Conservation (phyloP, 2,113 vertebrate genomes). For the Alouatta palliata region DNA sequence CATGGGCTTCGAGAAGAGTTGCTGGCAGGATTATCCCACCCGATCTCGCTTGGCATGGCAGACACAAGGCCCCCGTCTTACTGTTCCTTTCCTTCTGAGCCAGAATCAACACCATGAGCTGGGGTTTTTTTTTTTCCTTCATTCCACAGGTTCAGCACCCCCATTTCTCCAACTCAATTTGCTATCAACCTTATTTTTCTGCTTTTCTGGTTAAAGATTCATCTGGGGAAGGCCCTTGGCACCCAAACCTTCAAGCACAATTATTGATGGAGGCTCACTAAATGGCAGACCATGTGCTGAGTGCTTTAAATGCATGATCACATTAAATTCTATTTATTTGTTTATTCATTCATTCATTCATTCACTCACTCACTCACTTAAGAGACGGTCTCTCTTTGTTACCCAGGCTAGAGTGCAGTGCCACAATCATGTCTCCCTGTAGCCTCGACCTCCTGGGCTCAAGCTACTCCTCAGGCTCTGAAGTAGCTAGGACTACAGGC, state of each 20-base stretch:
- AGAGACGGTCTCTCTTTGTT: no score
- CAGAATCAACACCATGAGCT: not conserved
- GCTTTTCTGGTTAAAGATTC: not conserved
- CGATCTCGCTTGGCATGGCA: not conserved
- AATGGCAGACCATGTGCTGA: not conserved
- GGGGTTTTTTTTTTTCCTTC: not conserved
- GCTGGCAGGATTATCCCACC: not conserved
- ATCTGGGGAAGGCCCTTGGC: not conserved
- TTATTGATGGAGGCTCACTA: not conserved
- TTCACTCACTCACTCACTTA: no score
- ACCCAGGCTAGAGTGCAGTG: no score
- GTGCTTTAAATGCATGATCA: not conserved
- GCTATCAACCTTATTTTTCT: not conserved
- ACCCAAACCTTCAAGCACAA: no score
- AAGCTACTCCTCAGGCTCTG: no score
- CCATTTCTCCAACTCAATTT: not conserved
- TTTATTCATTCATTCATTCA: no score
- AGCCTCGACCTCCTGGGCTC: no score
- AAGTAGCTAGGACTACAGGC: no score
- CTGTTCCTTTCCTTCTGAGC: not conserved
- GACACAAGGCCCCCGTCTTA: accelerated
- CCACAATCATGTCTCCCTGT: no score
- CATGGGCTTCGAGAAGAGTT: not conserved
- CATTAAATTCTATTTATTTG: not conserved
- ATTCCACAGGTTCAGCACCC: not conserved